These are phyloP conservation scores for Callosobruchus maculatus DNA, from an alignment of 2,888 invertebrate species.

Conservation along the genomic window DNA sequence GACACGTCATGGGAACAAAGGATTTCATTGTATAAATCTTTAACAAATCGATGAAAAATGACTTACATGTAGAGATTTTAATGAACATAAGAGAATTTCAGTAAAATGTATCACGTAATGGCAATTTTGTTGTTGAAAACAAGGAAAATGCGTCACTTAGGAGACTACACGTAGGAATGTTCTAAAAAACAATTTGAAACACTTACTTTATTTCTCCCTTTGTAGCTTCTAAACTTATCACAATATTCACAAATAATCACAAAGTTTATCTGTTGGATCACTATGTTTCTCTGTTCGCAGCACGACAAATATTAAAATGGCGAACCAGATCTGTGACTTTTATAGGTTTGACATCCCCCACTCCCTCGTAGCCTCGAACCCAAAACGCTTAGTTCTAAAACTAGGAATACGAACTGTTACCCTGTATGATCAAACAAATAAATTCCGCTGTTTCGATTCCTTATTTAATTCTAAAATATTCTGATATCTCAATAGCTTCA, in stretches of 20 bases:
- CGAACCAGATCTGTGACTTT: background rate
- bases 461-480: too few species aligned
- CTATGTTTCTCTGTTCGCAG: background rate
- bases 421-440: background rate
- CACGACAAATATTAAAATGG: background rate
- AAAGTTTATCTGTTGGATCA: background rate
- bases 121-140: background rate
- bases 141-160: background rate
- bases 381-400: background rate
- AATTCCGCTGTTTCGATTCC: background rate
- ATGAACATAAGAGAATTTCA: background rate
- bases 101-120: background rate
- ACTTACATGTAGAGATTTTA: background rate
- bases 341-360: constrained; percentile 1
- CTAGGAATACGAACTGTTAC: background rate
- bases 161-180: background rate
- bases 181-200: background rate
- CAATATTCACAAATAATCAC: background rate
- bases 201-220: background rate
- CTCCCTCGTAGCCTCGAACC: constrained; percentile 3
- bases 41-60: background rate
- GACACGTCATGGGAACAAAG: background rate
- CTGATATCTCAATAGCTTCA: too few species aligned
- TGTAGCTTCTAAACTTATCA: background rate
- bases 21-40: background rate